Base-by-base conservation (phyloP, 2,797 vertebrate species). In the Silurus aristotelis region DNA sequence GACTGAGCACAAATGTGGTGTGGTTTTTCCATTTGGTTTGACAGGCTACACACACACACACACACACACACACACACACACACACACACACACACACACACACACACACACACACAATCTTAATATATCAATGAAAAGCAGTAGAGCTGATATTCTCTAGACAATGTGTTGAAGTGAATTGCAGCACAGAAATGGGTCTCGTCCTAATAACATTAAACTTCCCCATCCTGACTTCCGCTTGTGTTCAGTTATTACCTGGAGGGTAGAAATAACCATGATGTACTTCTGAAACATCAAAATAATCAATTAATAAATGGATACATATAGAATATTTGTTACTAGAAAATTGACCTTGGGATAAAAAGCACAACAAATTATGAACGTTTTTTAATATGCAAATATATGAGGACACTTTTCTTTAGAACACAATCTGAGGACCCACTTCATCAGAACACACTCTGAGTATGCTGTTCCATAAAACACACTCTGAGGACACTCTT, bases 21-120 rank as follows among this genome's bases (percentile, higher is more conserved):
- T 76, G n/a, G 22, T 75, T 71, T 83, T 73, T 63, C 68, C n/a
- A 38, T 83, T 77, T 46, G 20, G 63, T 46, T 55, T 70, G 27
- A 56, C n/a, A 38, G 68, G 19, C 20, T 68, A 56, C 84, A 52
- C 76, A 31, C 75, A n/a, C 31, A 60, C 38, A 83, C 58, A 83
- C 58, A 52, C 38, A 56, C 25, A 52, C 83, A n/a, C 56, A 80
- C 27, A 31, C 75, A 70, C 20, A 46, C n/a, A 75, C 38, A 60
- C 43, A 83, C 60, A 17, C 72, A 75, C 43, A 56, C 25, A 52
- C 83, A n/a, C 56, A 80, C 27, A 31, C 75, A 70, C 20, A 46
- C n/a, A 75, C 38, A 60, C 43, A 83, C 60, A 17, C 72, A 75
- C 43, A 70, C 27, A 70, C 67, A 70, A 19, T 72, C 70, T 46